These are phyloP conservation scores for Camponotus fellah DNA, from an alignment of 2,888 invertebrate species.

Conservation along the genomic window DNA sequence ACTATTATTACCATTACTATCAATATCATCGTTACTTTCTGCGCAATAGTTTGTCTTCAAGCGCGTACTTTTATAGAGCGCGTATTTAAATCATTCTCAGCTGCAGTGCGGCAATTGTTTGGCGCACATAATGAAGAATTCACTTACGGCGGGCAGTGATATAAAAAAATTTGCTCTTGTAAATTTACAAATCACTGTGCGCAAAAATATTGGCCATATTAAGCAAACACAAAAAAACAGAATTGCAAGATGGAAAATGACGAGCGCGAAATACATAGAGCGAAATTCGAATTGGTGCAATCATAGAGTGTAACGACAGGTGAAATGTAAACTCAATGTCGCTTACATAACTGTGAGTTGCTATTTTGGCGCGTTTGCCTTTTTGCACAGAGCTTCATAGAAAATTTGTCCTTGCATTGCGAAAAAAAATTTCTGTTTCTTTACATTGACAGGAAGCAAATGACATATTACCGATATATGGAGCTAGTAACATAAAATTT, in stretches of 20 bases:
- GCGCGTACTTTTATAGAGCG: not conserved
- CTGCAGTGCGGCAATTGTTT: conserved; percentile 27
- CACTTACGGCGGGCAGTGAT: not conserved
- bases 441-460: not conserved
- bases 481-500: not conserved
- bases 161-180: conserved; percentile 12
- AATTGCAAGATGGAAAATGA: conserved; percentile 39
- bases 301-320: conserved; percentile 20
- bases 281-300: conserved; percentile 24
- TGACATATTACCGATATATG: not conserved
- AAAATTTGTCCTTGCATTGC: not conserved
- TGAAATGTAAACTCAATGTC: conserved; percentile 11
- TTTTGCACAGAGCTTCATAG: not conserved
- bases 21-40: conserved; percentile 3
- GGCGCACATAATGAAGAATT: not conserved
- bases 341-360: not conserved
- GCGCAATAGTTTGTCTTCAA: conserved; percentile 15
- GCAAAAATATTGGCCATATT: conserved; percentile 29
- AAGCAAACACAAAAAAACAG: conserved; percentile 41
- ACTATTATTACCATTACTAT: not conserved
- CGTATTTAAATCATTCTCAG: conserved; percentile 19
- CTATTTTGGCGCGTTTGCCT: not conserved
- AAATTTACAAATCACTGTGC: conserved; percentile 15
- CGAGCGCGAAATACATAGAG: conserved; percentile 9
- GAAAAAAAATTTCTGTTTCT: not conserved